A percentile compares a stretch with the other conserved stretches of the same genome.
Evolutionary conservation across 2,797 vertebrate species (phyloP).

Genomic region (Lepus oiostolus): DNA sequence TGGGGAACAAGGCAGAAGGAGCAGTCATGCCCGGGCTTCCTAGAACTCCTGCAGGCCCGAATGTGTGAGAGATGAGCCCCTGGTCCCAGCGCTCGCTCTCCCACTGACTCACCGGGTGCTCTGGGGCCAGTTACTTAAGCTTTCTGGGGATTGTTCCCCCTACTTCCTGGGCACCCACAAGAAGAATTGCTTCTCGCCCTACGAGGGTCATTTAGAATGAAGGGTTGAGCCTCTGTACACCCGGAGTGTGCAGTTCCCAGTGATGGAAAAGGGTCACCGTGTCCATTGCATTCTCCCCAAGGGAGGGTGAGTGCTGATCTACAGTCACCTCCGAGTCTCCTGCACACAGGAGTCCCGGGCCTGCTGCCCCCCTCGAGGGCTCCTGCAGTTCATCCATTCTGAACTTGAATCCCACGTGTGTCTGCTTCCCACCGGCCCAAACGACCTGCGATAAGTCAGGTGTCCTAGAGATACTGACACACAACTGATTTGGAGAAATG

Average conservation of each 20-base stretch:
- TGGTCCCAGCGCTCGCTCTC: neutral
- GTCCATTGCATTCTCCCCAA: neutral
- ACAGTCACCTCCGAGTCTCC: neutral
- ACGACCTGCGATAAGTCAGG: neutral
- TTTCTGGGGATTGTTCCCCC: neutral
- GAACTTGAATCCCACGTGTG: fast-evolving
- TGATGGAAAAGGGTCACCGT: neutral
- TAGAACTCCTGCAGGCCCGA: too few relatives aligned
- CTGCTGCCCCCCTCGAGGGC: neutral
- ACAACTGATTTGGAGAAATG: neutral
- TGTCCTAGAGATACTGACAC: neutral
- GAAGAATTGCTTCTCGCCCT: neutral
- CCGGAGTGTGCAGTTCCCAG: neutral
- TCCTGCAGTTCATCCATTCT: fast-evolving
- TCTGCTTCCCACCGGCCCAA: neutral
- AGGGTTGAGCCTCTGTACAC: neutral
- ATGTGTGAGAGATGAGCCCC: fast-evolving
- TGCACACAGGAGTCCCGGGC: neutral
- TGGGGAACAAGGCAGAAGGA: neutral
- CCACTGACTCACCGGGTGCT: neutral
- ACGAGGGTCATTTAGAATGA: neutral
- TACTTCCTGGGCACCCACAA: neutral
- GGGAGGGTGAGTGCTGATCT: neutral
- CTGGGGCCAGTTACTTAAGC: neutral
- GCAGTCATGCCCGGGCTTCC: too few relatives aligned